Percentiles rank a stretch among this genome's conserved stretches.
These are phyloP conservation scores for Cerceris ruficornis DNA, from an alignment of 2,888 invertebrate species.

Conservation along the genomic window DNA sequence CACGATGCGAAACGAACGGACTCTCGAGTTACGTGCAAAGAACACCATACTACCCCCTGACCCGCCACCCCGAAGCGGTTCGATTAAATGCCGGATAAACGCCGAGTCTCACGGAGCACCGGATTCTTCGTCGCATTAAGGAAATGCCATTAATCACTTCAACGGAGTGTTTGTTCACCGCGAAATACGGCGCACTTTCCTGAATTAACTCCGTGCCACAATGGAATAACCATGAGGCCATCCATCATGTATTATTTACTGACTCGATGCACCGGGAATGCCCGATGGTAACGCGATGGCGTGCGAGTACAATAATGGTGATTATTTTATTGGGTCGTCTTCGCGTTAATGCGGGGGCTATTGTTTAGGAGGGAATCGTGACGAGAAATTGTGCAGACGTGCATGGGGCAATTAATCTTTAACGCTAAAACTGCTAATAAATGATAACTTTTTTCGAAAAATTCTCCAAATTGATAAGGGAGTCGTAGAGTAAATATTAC, in stretches of 20 bases:
- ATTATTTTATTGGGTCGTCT: not conserved
- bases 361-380: not conserved
- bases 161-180: constrained; percentile 31
- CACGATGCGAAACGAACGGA: not conserved
- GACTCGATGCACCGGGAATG: not conserved
- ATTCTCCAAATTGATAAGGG: too few relatives aligned
- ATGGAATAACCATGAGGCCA: not conserved
- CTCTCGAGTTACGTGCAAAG: not conserved
- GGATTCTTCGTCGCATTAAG: constrained; percentile 16
- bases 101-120: not conserved
- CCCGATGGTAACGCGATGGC: not conserved
- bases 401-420: too few relatives aligned
- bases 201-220: not conserved
- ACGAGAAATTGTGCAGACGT: too few relatives aligned
- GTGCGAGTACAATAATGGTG: not conserved
- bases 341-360: not conserved
- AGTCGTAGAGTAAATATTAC: too few relatives aligned
- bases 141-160: constrained; percentile 35
- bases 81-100: constrained; percentile 13
- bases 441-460: too few relatives aligned
- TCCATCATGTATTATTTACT: not conserved
- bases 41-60: too few relatives aligned
- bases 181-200: not conserved
- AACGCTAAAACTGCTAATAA: too few relatives aligned
- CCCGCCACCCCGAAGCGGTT: not conserved